These are phyloP conservation scores for Poeciliopsis occidentalis DNA, from an alignment of 2,113 vertebrate species.

Conservation along the genomic window DNA sequence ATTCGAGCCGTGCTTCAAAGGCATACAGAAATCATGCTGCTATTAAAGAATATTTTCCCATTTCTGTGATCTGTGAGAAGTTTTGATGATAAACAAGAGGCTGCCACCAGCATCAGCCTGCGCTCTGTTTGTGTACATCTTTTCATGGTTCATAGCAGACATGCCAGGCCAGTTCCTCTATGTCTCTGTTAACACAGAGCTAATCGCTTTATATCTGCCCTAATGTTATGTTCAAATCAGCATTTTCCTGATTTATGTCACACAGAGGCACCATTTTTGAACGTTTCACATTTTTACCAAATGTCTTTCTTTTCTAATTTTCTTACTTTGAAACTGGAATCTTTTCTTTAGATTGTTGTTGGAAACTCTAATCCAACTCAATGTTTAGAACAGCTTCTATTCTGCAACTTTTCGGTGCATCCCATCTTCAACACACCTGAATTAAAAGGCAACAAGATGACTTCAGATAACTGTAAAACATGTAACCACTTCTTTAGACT, in stretches of 20 bases:
- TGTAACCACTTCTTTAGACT: too few relatives aligned
- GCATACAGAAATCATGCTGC: not conserved
- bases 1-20: not conserved
- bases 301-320: too few relatives aligned
- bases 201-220: conserved; percentile 17
- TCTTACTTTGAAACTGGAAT: too few relatives aligned
- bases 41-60: not conserved
- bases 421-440: too few relatives aligned
- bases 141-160: conserved; percentile 30
- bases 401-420: too few relatives aligned
- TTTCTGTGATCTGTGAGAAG: not conserved
- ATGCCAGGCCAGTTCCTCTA: conserved; percentile 33
- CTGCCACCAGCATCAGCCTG: conserved; percentile 1
- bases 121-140: conserved; percentile 35
- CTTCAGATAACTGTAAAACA: too few relatives aligned
- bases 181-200: not conserved
- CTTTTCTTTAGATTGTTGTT: too few relatives aligned
- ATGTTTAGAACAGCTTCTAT: too few relatives aligned
- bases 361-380: too few relatives aligned
- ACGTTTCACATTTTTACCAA: too few relatives aligned
- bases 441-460: too few relatives aligned
- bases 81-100: not conserved
- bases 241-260: not conserved
- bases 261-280: too few relatives aligned
- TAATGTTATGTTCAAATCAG: not conserved